Evolutionary conservation across 2,797 vertebrate species (phyloP).

Genomic region (Brachymystax lenok): DNA sequence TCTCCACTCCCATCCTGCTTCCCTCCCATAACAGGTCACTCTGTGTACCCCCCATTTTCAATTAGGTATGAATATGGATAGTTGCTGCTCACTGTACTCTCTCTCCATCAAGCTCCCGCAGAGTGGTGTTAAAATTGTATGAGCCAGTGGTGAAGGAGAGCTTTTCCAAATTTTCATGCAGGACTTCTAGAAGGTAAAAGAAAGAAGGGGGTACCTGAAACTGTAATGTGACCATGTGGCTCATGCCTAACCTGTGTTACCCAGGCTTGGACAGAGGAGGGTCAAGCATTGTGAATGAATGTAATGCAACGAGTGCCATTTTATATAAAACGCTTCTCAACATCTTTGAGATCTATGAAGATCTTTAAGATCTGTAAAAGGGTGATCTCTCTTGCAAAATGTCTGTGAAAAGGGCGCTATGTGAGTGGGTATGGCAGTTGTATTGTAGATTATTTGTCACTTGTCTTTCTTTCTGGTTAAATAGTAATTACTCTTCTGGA

Average conservation of each 20-base stretch:
- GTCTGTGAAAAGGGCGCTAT: conserved; percentile 57
- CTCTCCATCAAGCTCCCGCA: conserved; percentile 18
- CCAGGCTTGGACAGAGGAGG: conserved; percentile 19
- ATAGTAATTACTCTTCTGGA: conserved; percentile 85
- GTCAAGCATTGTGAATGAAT: conserved; percentile 72
- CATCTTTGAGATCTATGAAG: conserved; percentile 52
- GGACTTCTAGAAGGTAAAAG: conserved; percentile 33
- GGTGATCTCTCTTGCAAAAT: conserved; percentile 64
- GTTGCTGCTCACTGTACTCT: neutral
- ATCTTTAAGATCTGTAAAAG: conserved; percentile 44
- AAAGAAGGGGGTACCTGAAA: conserved; percentile 32
- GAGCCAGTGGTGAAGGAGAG: conserved; percentile 30
- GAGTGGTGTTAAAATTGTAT: conserved; percentile 48
- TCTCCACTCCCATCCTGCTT: neutral
- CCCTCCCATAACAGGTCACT: neutral
- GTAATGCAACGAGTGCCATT: conserved; percentile 76
- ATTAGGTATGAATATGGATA: neutral
- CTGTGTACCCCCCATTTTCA: neutral
- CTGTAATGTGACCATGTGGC: conserved; percentile 22
- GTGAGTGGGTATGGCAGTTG: conserved; percentile 75
- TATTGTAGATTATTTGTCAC: conserved; percentile 85
- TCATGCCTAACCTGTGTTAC: conserved; percentile 31
- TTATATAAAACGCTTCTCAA: conserved; percentile 68
- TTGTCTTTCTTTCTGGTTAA: conserved; percentile 84
- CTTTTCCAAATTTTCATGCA: conserved; percentile 41